Evolutionary conservation across 1,140 invertebrate genomes (phyloP).

Genomic region (Hyphantria cunea): DNA sequence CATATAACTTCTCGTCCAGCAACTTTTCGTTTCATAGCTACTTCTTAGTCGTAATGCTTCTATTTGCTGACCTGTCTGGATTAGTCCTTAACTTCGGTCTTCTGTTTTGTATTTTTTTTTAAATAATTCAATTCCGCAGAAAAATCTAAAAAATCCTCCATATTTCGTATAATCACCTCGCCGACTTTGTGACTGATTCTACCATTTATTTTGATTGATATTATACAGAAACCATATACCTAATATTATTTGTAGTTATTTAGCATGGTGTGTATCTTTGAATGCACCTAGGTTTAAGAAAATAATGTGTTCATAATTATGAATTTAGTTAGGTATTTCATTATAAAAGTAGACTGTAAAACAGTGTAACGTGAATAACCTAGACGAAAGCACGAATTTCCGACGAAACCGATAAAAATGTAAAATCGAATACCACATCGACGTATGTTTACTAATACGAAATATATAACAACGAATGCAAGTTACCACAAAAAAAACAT

Average conservation of each 20-base stretch:
- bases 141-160: no score
- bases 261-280: conserved; percentile 62
- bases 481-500: no score
- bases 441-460: no score
- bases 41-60: no score
- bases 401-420: conserved; percentile 27
- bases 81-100: no score
- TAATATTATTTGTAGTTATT: conserved; percentile 48
- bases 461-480: no score
- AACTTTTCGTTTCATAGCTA: no score
- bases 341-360: conserved; percentile 65
- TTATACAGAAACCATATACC: conserved; percentile 24
- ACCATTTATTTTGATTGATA: conserved; percentile 29
- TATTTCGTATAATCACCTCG: conserved; percentile 1
- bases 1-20: no score
- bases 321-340: conserved; percentile 73
- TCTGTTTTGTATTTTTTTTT: no score
- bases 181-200: conserved; percentile 28
- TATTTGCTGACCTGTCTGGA: no score
- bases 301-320: conserved; percentile 81
- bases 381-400: conserved; percentile 32
- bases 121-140: no score
- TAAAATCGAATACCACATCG: no score
- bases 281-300: conserved; percentile 70
- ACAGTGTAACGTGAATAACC: conserved; percentile 60